phyloP scores from a whole-genome alignment of 2,113 vertebrate species.

The Bos indicus region DNA sequence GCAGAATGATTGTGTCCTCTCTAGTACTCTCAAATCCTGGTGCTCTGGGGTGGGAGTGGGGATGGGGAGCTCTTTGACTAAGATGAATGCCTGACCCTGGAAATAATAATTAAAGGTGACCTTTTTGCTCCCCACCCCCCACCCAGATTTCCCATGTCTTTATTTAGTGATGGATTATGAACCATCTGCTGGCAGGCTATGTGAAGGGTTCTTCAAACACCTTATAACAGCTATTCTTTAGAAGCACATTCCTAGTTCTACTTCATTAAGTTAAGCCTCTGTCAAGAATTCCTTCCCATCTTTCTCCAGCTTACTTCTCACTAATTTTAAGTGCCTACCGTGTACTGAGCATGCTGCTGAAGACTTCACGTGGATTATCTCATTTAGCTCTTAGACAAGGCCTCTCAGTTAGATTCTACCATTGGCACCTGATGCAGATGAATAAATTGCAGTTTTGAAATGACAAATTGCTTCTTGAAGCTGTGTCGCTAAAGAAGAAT shows the following conservation, averaged over 20 bases:
- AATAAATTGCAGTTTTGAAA: neutral
- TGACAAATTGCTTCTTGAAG: neutral
- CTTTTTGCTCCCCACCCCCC: neutral
- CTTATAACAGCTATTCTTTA: neutral
- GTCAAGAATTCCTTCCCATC: neutral
- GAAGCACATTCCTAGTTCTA: neutral
- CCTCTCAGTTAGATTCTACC: neutral
- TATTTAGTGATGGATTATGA: neutral
- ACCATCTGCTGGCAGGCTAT: neutral
- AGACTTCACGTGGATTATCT: neutral
- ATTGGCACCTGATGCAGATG: neutral
- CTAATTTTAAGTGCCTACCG: neutral
- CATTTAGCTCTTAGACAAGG: neutral
- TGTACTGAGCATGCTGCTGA: neutral
- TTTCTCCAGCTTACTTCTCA: neutral
- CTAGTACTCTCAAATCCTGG: neutral
- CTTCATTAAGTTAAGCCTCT: neutral
- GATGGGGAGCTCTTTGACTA: neutral
- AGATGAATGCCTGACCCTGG: neutral
- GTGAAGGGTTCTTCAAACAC: neutral
- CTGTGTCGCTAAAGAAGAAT: neutral
- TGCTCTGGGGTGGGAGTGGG: no score
- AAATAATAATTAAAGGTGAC: neutral
- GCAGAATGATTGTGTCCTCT: neutral
- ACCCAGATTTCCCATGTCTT: neutral